These are phyloP conservation scores for Apamea anceps DNA, from an alignment of 2,888 invertebrate genomes.

Conservation along the genomic window DNA sequence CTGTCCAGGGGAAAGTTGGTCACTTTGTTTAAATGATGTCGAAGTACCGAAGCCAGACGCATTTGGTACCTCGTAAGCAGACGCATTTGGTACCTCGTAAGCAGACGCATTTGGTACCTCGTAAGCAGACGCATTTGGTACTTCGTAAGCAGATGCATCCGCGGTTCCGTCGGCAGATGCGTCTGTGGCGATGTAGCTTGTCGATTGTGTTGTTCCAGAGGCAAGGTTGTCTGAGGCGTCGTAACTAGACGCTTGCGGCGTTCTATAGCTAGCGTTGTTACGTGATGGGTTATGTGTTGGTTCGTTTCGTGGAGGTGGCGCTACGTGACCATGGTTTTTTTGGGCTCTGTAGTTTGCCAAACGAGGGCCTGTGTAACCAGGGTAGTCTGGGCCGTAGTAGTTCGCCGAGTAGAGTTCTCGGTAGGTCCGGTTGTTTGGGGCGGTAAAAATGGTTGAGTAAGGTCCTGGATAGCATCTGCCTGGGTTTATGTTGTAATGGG, in stretches of 20 bases:
- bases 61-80: not conserved
- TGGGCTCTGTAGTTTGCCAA: no score
- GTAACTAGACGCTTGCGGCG: not conserved
- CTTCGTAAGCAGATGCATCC: not conserved
- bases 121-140: not conserved
- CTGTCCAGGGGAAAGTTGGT: not conserved
- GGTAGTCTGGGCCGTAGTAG: not conserved
- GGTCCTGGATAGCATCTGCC: no score
- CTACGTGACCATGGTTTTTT: not conserved
- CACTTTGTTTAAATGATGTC: not conserved
- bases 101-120: not conserved
- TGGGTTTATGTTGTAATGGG: no score
- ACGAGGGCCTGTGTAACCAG: not conserved
- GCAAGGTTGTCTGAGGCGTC: not conserved
- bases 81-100: not conserved
- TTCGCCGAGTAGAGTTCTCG: not conserved
- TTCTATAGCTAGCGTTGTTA: not conserved
- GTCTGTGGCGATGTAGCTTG: not conserved
- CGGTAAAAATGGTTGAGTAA: not conserved
- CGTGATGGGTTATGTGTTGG: not conserved
- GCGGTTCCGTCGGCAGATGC: no score
- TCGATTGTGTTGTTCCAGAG: not conserved
- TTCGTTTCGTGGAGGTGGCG: not conserved
- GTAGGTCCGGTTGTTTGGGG: not conserved
- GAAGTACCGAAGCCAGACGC: not conserved